phyloP scores from a whole-genome alignment of 2,888 invertebrate species.

The Conistra vaccinii region DNA sequence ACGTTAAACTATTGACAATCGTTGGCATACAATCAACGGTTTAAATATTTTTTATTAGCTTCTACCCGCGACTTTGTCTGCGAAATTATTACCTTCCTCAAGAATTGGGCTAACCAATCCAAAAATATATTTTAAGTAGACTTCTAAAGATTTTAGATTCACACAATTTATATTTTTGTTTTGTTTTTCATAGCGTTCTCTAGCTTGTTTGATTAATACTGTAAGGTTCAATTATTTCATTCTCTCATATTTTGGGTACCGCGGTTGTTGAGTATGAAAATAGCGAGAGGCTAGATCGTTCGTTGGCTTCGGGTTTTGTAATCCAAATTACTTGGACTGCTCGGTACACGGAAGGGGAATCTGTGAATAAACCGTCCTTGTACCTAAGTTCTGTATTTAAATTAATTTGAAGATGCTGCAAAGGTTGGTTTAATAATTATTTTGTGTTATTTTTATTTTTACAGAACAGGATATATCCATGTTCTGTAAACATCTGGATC shows the following conservation, averaged over 20 bases:
- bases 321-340: slow-evolving; percentile 6
- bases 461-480: too few species aligned
- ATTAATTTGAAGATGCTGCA: neutral
- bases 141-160: too few species aligned
- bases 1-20: too few species aligned
- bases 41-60: too few species aligned
- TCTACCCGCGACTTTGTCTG: too few species aligned
- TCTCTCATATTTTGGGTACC: slow-evolving; percentile 54
- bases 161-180: too few species aligned
- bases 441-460: neutral
- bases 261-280: slow-evolving; percentile 30
- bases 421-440: neutral
- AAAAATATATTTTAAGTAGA: too few species aligned
- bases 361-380: neutral
- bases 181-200: neutral
- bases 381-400: neutral
- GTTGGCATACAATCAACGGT: too few species aligned
- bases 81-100: too few species aligned
- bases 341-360: neutral
- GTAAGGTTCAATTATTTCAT: slow-evolving; percentile 18
- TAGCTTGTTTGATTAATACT: slow-evolving; percentile 25
- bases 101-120: too few species aligned
- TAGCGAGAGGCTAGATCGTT: slow-evolving; percentile 27
- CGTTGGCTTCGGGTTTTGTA: slow-evolving; percentile 8
- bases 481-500: too few species aligned